These are phyloP conservation scores for Serilophus lunatus DNA, from an alignment of 2,113 vertebrate genomes.

Conservation along the genomic window DNA sequence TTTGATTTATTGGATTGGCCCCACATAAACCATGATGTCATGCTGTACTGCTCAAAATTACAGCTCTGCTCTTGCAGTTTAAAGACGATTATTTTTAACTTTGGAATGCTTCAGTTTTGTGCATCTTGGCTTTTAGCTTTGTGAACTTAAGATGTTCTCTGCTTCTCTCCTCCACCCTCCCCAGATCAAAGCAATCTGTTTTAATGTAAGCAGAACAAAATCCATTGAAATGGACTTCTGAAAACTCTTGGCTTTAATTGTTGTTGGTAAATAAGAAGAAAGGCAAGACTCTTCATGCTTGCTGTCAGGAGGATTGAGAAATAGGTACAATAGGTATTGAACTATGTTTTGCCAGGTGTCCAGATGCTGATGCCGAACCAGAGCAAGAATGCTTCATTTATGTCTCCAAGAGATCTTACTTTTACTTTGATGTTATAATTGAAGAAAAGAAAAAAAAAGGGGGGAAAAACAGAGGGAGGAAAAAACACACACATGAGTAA, in stretches of 20 bases:
- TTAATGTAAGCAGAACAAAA: slow-evolving; percentile 27
- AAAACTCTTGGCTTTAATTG: neutral
- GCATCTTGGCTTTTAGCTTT: slow-evolving; percentile 58
- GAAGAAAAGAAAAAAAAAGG: neutral
- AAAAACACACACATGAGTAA: neutral
- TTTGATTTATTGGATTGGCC: slow-evolving; percentile 78
- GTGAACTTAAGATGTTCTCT: slow-evolving; percentile 49
- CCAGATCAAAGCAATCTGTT: slow-evolving; percentile 38
- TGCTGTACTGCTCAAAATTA: slow-evolving; percentile 74
- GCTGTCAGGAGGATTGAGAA: neutral
- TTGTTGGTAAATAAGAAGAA: slow-evolving; percentile 31
- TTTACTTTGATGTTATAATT: slow-evolving; percentile 1
- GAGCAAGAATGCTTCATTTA: neutral
- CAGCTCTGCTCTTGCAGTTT: slow-evolving; percentile 70
- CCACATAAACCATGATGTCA: slow-evolving; percentile 80
- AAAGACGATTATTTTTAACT: slow-evolving; percentile 75
- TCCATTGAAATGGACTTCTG: neutral
- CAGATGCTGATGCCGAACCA: neutral
- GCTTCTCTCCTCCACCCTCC: neutral
- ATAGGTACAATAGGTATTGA: neutral
- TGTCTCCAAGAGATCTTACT: neutral
- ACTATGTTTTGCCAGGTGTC: neutral
- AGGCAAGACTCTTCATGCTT: slow-evolving; percentile 2
- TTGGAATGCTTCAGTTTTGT: slow-evolving; percentile 53
- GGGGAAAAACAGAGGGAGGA: fast-evolving